Evolutionary conservation across 2,888 invertebrate species (phyloP).

Genomic region (Neoaliturus tenellus): DNA sequence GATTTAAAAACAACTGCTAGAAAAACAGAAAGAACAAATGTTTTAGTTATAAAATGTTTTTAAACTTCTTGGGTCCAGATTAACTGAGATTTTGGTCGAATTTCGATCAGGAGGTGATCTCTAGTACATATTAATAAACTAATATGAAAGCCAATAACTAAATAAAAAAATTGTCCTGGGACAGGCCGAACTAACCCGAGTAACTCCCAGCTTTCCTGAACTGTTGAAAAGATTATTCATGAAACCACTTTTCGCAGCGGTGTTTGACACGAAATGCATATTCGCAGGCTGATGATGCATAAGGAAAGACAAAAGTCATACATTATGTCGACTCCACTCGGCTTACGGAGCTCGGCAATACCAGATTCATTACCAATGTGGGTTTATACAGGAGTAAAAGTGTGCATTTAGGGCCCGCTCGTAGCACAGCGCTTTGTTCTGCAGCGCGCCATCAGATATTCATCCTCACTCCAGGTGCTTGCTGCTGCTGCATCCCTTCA

Average conservation of each 20-base stretch:
- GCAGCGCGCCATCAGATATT: slow-evolving; percentile 26
- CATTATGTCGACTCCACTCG: slow-evolving; percentile 26
- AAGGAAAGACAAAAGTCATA: slow-evolving; percentile 34
- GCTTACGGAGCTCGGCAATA: slow-evolving; percentile 15
- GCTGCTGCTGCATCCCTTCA: neutral
- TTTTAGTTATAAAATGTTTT: no score
- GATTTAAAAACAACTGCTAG: no score
- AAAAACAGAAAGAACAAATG: no score
- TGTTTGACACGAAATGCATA: neutral
- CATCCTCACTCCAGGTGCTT: slow-evolving; percentile 14
- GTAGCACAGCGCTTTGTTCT: slow-evolving; percentile 15
- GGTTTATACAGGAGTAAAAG: slow-evolving; percentile 46
- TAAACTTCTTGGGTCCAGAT: no score
- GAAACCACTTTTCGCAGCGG: neutral
- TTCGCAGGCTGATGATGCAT: slow-evolving; percentile 17
- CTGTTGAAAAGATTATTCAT: no score
- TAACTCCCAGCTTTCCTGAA: no score
- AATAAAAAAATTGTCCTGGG: no score
- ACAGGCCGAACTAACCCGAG: no score
- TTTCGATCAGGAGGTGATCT: no score
- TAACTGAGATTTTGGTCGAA: no score
- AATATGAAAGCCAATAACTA: no score
- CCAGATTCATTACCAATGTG: slow-evolving; percentile 49
- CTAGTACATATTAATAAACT: no score
- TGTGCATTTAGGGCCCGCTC: slow-evolving; percentile 23